Evolutionary conservation across 2,113 vertebrate species (phyloP), one percentile per base, ranked within the genome.

Genomic region (Herpetotheres cachinnans): DNA sequence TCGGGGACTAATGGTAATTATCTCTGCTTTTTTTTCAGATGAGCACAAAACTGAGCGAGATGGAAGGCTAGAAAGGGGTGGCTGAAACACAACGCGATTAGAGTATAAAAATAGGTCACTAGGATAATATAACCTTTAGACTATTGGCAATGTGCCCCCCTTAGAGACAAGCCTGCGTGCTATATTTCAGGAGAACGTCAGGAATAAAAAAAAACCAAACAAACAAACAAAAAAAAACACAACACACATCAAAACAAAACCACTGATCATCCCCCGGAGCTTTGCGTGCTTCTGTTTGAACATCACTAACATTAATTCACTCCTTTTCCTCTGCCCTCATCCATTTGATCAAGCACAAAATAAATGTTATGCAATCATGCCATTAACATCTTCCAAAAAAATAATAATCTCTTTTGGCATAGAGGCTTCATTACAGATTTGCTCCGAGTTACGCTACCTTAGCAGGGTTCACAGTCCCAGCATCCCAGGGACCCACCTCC

Each of bases 91-190:
- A 96, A 93, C 18, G 3, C 18, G 56, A 96, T 93, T 87, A 88
- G 47, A 94, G 93, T 94, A 95, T 95, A 97, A 97, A 97, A 97
- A 97, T 97, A 97, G 96, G 95, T 97, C 96, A 97, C 91, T 97
- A 80, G 96, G 94, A 97, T 95, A 97, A 97, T 92, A 96, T 97
- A 97, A 97, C 97, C 95, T 97, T 97, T 97, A 95, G 91, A 97
- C 94, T 97, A 38, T 7, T 97, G 96, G 96, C 96, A 97, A 40
- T 15, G 74, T 85, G 96, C 94, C 94, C 84, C 93, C 74, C 86
- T 96, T 78, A 86, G 93, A 97, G 93, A 78, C 94, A 74, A 76
- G 93, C 56, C 79, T 78, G 76, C 3, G 42, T 90, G 89, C 95
- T 93, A 1, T 61, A 92, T 94, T 95, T 95, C 91, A 95, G 86